Percentiles rank a stretch among this genome's conserved stretches.
Conservation (phyloP, 2,888 invertebrate genomes). For the Choreutis nemorana region DNA sequence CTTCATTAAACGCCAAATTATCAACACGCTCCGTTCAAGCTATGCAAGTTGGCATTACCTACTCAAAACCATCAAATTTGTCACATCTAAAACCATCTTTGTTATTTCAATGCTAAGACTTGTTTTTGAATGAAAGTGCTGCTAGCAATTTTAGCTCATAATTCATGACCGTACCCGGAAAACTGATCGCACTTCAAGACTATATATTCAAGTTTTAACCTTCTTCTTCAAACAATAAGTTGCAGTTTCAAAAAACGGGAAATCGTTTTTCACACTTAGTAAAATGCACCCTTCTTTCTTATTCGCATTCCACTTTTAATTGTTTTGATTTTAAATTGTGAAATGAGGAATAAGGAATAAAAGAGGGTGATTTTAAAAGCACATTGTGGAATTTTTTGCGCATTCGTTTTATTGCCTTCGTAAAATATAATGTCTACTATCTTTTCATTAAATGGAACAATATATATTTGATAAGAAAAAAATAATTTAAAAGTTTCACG, state of each 20-base stretch:
- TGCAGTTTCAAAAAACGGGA: conserved; percentile 9
- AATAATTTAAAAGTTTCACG: too few relatives aligned
- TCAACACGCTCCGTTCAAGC: conserved; percentile 40
- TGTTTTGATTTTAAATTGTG: conserved; percentile 53
- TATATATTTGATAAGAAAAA: too few relatives aligned
- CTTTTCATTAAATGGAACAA: too few relatives aligned
- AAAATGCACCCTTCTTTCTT: conserved; percentile 41
- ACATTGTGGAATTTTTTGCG: neutral
- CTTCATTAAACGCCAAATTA: conserved; percentile 63
- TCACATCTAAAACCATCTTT: conserved; percentile 30
- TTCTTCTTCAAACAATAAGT: neutral
- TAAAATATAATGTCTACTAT: too few relatives aligned
- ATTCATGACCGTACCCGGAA: conserved; percentile 37
- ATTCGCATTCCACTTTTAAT: conserved; percentile 48
- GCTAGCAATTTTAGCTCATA: conserved; percentile 45
- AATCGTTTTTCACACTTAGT: conserved; percentile 32
- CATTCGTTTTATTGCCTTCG: too few relatives aligned
- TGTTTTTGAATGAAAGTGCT: too few relatives aligned
- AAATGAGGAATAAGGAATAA: conserved; percentile 31
- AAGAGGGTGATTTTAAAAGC: conserved; percentile 41
- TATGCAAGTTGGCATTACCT: conserved; percentile 29
- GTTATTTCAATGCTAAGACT: conserved; percentile 20
- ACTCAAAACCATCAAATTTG: conserved; percentile 17
- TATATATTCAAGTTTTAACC: neutral
- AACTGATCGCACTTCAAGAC: conserved; percentile 26